Evolutionary conservation across 2,797 vertebrate species (phyloP), one percentile per base, ranked within the genome.

Genomic region (Cygnus olor): DNA sequence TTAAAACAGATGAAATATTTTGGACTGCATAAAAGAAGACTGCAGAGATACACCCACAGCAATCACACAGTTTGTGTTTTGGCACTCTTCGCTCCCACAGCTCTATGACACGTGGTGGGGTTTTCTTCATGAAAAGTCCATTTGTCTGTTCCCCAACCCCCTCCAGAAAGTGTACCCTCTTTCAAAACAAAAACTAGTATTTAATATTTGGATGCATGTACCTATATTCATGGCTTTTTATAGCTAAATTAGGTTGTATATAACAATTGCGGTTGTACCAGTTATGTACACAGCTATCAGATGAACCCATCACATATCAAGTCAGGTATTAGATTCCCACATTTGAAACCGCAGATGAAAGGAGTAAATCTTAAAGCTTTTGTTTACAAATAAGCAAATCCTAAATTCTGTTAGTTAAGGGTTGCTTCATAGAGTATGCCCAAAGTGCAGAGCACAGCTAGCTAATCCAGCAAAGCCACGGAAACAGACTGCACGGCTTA

Each of bases 81-180:
- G 32, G 84, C n/a, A 80, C 44, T 61, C 45, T 32, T 47, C 77
- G 45, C 63, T 91, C 87, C 88, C 92, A 58, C 86, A 94, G 73
- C 89, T 83, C 58, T 40, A n/a, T 30, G 44, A 76, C 32, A 66
- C 32, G 40, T 4, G 8, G 27, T 51, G 14, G 58, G 27, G 5
- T 40, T 49, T 90, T 85, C 93, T 91, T 94, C 93, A 77, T 42
- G 82, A 76, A 95, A 93, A 95, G 63, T 58, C 87, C 14, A 2
- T 4, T 30, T 8, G 1, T 2, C 20, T 54, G 24, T 51, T 51
- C 24, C 24, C 49, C 24, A 25, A 51, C 24, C 49, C 49, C 13
- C 49, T 51, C 49, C 49, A 51, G 49, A 25, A 51, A 51, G 49
- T 51, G 49, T 14, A 51, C 14, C 24, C 49, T 51, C 24, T 51